Percentiles rank a stretch among this genome's conserved stretches.
Conservation (phyloP, 2,888 invertebrate species). For the Amphipoea lucens region DNA sequence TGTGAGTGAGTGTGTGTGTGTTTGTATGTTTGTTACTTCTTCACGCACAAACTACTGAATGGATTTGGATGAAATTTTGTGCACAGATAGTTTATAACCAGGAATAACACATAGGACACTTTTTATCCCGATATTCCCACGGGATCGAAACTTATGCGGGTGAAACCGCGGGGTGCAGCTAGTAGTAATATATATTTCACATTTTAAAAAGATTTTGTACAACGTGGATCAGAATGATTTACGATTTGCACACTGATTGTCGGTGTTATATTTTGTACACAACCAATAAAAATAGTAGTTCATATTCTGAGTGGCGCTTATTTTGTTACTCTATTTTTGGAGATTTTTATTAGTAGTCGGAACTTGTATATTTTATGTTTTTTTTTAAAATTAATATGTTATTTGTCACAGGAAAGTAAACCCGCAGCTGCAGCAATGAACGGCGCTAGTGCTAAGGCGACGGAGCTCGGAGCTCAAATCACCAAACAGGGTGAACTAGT, state of each 20-base stretch:
- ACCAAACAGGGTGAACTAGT: slow-evolving; percentile 92
- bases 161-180: too few species aligned
- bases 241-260: not conserved
- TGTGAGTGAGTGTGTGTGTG: too few species aligned
- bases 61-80: too few species aligned
- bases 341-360: not conserved
- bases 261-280: not conserved
- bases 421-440: slow-evolving; percentile 70
- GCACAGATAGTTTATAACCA: too few species aligned
- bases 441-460: slow-evolving; percentile 71
- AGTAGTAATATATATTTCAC: not conserved
- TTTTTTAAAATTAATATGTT: not conserved
- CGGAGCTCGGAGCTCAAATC: slow-evolving; percentile 83
- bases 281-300: not conserved
- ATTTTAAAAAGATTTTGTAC: not conserved
- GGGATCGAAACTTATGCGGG: too few species aligned
- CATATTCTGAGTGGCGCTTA: not conserved
- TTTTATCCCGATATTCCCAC: too few species aligned
- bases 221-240: not conserved
- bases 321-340: not conserved
- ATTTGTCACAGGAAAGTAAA: slow-evolving; percentile 42
- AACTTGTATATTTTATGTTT: not conserved
- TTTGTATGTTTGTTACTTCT: too few species aligned
- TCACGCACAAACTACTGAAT: too few species aligned
- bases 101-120: too few species aligned